Evolutionary conservation across 2,888 invertebrate species (phyloP), one percentile per base, ranked within the genome.

Genomic region (Vandiemenella viatica): DNA sequence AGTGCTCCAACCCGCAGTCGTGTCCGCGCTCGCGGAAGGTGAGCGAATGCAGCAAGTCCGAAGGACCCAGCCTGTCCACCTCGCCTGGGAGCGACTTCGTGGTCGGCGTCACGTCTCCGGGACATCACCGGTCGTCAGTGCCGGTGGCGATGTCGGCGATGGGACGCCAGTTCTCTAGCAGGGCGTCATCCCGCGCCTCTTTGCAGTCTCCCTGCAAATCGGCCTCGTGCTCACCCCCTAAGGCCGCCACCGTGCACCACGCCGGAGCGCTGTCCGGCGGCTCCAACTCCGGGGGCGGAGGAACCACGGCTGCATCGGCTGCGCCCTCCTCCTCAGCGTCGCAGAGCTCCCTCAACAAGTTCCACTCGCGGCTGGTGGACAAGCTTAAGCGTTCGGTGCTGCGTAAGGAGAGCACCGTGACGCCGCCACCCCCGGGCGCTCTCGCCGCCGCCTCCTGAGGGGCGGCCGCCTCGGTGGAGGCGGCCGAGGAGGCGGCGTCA

Each of bases 321-420:
- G 80, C 82, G 56, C 77, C 80, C 45, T 73, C 78, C 46, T 67
- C 71, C 60, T 69, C 69, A 57, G 72, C 73, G 40, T 75, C 74
- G 50, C 57, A 58, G 47, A 74, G 68, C 56, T 76, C 77, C 58
- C 65, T 83, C 54, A 83, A 83, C 66, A 84, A 84, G 70, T 85
- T 85, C 66, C 84, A 85, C 73, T 80, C 74, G 67, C 75, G 83
- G 62, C 73, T 85, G 64, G 78, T 86, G 65, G 83, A 85, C 68
- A 83, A 83, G 67, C 66, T 86, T 66, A 80, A 80, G 70, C 72
- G 78, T 54, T 80, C 83, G 56, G 69, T 85, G 61, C 75, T 77
- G 57, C 75, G 67, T 57, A 72, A 69, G 51, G 71, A 72, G 56
- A 43, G 50, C n/a, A 52, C 54, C 22, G 47, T 49, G 13, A 51